Evolutionary conservation across 37 sponge, comb jelly and placozoan genomes (phyloP), one percentile per base, ranked within the genome.

Genomic region (Amphimedon queenslandica): DNA sequence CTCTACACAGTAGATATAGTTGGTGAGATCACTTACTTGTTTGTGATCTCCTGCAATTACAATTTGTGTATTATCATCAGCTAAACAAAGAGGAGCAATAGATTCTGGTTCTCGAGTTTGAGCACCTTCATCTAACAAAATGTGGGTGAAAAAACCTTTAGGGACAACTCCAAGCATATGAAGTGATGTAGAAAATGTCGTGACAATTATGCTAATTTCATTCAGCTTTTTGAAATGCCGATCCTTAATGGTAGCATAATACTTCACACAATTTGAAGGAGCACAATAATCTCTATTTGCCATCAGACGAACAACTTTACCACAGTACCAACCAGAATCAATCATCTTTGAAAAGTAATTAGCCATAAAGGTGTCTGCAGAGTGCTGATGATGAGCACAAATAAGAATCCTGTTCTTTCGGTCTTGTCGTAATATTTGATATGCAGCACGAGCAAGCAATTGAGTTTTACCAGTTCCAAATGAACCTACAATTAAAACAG

Each of bases 391-490:
- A 69, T 84, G 85, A 60, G 81, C 58, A 66, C 75, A 84, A 11
- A 89, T 65, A n/a, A 89, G 60, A 0, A 89, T 76, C 1, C 55
- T 35, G 32, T 25, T 66, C 16, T 29, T 69, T 18, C 33, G 28
- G 21, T 35, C 16, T 30, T 68, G 23, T 56, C 30, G 38, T 8
- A 89, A 55, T 1, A 89, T 41, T 16, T 83, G 63, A 38, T 80
- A 77, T 35, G 85, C 77, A 40, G 90, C 90, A 28, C 75, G 30
- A 32, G 90, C 85, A 41, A 89, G 68, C 2, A 89, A 2, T 1
- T 80, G 66, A 10, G 83, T 82, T 41, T 82, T 82, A 66, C 90
- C 85, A 25, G 90, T 89, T 23, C 90, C 90, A 89, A 89, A 89
- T 36, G 90, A 77, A 24, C 90, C 90, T 63, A 77, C 63, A 5